Base-by-base conservation (phyloP, 2,797 vertebrate species). In the Xerus rutilus region DNA sequence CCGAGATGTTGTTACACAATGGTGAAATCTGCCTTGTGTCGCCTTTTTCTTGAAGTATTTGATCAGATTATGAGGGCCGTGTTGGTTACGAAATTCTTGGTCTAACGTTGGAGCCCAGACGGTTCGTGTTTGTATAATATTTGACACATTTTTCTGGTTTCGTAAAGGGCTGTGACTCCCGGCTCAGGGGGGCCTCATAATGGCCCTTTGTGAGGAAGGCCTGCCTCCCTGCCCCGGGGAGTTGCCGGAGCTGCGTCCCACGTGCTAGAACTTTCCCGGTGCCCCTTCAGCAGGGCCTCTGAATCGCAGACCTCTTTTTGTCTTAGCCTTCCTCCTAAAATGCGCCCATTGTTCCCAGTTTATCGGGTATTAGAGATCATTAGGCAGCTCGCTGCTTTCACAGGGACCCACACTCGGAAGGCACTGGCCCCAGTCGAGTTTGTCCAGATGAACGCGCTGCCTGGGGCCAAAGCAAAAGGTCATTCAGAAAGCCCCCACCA, bases 281-380 rank as follows among this genome's bases (percentile, higher is more conserved):
- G 81, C 96, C 97, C 85, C 81, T 97, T 97, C 93, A 97, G 89
- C 64, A 45, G 39, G 13, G 91, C 89, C 84, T 94, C 64, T 32
- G 90, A 86, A 94, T 78, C 5, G 95, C 59, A 96, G 95, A 65
- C 18, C 32, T 70, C 85, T 89, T 96, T 91, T 64, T 92, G 91
- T 90, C 90, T 88, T 39, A 86, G 67, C 65, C 43, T 72, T n/a
- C 39, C 45, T 69, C 78, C 82, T 59, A 65, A 91, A 97, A 97
- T 30, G 92, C 72, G 57, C 79, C 93, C 92, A 97, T 97, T 97
- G 97, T 97, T 95, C 81, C 65, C 69, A 96, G 95, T 96, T 97
- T 91, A 97, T 96, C 11, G 84, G 97, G 94, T 95, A 97, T 98
- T 97, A 97, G 95, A 59, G 93, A 97, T 79, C 72, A 97, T 93